These are phyloP conservation scores for Muscicapa comitata DNA, from an alignment of 2,797 vertebrate genomes.

Conservation along the genomic window DNA sequence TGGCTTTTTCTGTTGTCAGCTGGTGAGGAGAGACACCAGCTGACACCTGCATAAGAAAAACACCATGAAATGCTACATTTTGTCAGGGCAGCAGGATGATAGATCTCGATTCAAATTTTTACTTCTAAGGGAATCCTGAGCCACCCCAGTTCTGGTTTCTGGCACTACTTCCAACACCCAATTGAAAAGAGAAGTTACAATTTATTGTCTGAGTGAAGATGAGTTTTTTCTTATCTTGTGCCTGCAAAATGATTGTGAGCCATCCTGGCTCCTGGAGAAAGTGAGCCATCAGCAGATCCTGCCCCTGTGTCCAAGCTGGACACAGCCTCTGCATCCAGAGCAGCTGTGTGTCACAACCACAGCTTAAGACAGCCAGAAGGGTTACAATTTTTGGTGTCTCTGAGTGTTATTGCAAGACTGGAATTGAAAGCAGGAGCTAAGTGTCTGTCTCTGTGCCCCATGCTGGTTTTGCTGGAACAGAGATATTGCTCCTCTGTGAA, in stretches of 20 bases:
- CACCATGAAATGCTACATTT: neutral
- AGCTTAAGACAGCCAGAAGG: neutral
- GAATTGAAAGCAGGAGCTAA: neutral
- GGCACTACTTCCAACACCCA: neutral
- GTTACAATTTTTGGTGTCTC: too few species aligned
- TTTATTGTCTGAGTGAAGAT: neutral
- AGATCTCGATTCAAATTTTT: neutral
- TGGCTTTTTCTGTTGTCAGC: neutral
- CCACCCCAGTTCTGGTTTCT: neutral
- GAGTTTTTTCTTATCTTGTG: neutral
- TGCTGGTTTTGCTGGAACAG: neutral
- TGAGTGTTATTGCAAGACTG: rapidly evolving
- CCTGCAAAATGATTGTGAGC: rapidly evolving
- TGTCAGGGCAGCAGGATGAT: neutral
- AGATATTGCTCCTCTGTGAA: neutral
- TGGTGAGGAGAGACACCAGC: neutral
- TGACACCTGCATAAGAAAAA: neutral
- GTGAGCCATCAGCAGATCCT: neutral
- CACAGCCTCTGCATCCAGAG: neutral
- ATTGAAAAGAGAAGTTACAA: neutral
- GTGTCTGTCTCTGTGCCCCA: neutral
- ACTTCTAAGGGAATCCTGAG: neutral
- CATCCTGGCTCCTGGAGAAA: neutral
- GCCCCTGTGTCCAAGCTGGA: neutral
- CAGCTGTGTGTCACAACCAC: neutral